Evolutionary conservation across 2,797 vertebrate genomes (phyloP), one percentile per base, ranked within the genome.

Genomic region (Astyanax mexicanus): DNA sequence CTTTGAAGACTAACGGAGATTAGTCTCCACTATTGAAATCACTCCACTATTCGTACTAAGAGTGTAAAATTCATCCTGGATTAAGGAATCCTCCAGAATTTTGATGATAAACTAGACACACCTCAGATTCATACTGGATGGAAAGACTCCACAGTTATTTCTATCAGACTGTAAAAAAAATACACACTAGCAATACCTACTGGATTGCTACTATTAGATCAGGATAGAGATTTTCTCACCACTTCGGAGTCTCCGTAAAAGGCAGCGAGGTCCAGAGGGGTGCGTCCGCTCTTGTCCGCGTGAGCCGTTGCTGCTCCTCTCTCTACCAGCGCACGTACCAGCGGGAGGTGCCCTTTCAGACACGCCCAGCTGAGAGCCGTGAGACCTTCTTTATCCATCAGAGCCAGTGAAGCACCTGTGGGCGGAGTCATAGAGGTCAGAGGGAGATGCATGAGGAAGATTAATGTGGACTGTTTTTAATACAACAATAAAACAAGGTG

Each of bases 361-460:
- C 97, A 99, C 1, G 97, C 96, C 97, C 98, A 99, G 91, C 97
- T 98, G 62, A 99, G 92, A 3, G 98, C 95, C 0, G 96, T 99
- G 64, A 99, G 77, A 0, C 98, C 98, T 77, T 99, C 98, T 78
- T 96, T 96, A 89, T 99, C 98, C 77, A 94, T 95, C 15, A 96
- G 92, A 19, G 95, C 88, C 19, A 98, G 94, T 32, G 95, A 97
- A 7, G 96, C 95, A 75, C 97, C 98, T 99, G 80, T 0, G 87
- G 85, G 73, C 71, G 76, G 15, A 79, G 27, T 73, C 3, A 42
- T 15, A 49, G 1, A 7, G 0, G 37, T 44, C 17, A 29, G 27
- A 15, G 3, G 51, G 49, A 23, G 3, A 25, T 52, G 49, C 67
- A 35, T 75, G 4, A 57, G 9, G n/a, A 57, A 12, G 42, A 9